Evolutionary conservation across 2,113 vertebrate species (phyloP).

Genomic region (Cromileptes altivelis): DNA sequence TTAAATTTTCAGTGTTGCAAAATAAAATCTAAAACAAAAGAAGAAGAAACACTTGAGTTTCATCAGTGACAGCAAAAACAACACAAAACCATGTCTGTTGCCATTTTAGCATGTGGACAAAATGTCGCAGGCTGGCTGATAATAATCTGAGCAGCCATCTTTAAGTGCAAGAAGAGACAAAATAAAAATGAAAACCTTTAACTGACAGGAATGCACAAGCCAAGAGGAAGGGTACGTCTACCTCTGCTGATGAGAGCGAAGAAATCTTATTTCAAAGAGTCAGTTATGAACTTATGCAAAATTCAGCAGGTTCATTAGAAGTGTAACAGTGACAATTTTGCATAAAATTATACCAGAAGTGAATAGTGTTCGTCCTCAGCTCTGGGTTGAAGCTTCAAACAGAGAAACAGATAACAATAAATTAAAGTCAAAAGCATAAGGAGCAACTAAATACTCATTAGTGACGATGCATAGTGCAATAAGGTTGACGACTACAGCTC

Average conservation of each 20-base stretch:
- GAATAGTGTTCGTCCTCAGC: not conserved
- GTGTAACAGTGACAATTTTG: constrained; percentile 1
- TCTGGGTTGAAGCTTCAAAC: not conserved
- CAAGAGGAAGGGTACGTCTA: not conserved
- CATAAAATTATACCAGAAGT: not conserved
- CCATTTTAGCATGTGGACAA: not conserved
- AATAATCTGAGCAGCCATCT: not conserved
- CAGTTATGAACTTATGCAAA: not conserved
- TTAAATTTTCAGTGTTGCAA: not conserved
- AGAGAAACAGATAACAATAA: constrained; percentile 19
- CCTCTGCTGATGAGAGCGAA: not conserved
- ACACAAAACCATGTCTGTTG: not conserved
- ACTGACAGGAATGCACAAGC: not conserved
- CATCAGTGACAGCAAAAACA: too few relatives aligned
- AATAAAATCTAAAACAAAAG: not conserved
- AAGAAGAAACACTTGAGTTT: not conserved
- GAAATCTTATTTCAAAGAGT: not conserved
- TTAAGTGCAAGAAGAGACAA: not conserved
- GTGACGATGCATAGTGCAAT: constrained; percentile 16
- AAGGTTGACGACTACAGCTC: not conserved
- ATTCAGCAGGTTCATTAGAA: constrained; percentile 5
- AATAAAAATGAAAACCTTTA: not conserved
- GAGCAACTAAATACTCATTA: not conserved
- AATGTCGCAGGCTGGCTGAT: not conserved
- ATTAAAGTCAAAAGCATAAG: not conserved